These are phyloP conservation scores for Agrenia bidenticulata DNA, from an alignment of 2,888 invertebrate genomes.

Conservation along the genomic window DNA sequence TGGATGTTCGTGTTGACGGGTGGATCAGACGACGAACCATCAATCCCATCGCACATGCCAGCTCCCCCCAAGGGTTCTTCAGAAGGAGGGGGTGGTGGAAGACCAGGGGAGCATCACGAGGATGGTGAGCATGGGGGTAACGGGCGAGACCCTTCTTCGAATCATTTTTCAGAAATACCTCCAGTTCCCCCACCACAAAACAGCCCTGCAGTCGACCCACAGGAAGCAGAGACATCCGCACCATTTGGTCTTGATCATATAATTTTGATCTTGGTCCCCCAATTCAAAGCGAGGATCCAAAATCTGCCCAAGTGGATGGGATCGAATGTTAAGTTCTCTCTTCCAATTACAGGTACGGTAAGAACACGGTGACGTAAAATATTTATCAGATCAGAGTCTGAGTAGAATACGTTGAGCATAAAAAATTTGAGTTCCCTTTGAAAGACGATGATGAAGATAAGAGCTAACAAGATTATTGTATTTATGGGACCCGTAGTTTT, in stretches of 20 bases:
- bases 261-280: constrained; percentile 46
- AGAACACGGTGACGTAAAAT: background rate
- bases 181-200: constrained; percentile 4
- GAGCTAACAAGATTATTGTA: background rate
- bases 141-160: background rate
- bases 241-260: constrained; percentile 46
- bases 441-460: background rate
- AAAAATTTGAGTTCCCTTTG: background rate
- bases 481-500: constrained; percentile 26
- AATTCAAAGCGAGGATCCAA: constrained; percentile 38
- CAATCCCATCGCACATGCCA: constrained; percentile 32
- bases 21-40: constrained; percentile 11
- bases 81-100: background rate
- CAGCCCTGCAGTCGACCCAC: constrained; percentile 3
- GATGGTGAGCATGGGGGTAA: background rate
- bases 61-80: constrained; percentile 27
- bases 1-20: too few species aligned
- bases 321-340: constrained; percentile 38
- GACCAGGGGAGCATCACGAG: background rate
- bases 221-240: constrained; percentile 5
- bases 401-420: background rate
- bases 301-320: constrained; percentile 38
- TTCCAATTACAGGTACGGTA: constrained; percentile 47
- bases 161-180: constrained; percentile 2
- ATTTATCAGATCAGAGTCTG: background rate